Conservation (phyloP, 2,888 invertebrate species). For the Trissolcus japonicus region DNA sequence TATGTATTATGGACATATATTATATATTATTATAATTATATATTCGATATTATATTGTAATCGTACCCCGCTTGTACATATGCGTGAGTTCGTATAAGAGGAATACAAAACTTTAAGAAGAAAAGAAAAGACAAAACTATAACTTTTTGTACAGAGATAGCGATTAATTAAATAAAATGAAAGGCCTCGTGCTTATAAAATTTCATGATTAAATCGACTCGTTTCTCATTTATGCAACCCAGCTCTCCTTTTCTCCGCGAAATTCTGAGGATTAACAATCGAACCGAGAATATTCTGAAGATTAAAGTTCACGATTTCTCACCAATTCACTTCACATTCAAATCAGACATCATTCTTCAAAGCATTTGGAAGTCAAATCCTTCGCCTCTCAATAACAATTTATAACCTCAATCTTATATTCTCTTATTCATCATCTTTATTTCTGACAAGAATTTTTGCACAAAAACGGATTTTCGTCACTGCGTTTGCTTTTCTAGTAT, state of each 20-base stretch:
- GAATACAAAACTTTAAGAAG: conserved; percentile 71
- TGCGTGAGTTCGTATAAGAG: conserved; percentile 75
- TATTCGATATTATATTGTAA: conserved; percentile 61
- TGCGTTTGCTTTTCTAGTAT: too few relatives aligned
- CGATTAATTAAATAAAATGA: conserved; percentile 69
- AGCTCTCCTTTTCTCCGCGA: conserved; percentile 2
- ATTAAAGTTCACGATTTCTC: too few relatives aligned
- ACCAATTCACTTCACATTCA: too few relatives aligned
- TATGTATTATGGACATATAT: conserved; percentile 53
- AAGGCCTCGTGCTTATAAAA: conserved; percentile 76
- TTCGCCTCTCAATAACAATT: too few relatives aligned
- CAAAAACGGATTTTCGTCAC: too few relatives aligned
- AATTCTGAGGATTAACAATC: too few relatives aligned
- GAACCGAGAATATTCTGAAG: too few relatives aligned
- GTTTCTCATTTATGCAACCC: conserved; percentile 37
- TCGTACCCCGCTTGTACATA: conserved; percentile 75
- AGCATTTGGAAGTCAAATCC: too few relatives aligned
- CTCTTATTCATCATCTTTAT: too few relatives aligned
- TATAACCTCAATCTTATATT: too few relatives aligned
- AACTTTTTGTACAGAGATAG: conserved; percentile 77
- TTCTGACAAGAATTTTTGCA: too few relatives aligned
- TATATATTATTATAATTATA: conserved; percentile 41
- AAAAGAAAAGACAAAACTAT: conserved; percentile 71
- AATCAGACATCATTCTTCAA: too few relatives aligned
- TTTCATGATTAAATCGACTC: conserved; percentile 71